These are phyloP conservation scores for Bruchidius siliquastri DNA, from an alignment of 2,888 invertebrate genomes.

Conservation along the genomic window DNA sequence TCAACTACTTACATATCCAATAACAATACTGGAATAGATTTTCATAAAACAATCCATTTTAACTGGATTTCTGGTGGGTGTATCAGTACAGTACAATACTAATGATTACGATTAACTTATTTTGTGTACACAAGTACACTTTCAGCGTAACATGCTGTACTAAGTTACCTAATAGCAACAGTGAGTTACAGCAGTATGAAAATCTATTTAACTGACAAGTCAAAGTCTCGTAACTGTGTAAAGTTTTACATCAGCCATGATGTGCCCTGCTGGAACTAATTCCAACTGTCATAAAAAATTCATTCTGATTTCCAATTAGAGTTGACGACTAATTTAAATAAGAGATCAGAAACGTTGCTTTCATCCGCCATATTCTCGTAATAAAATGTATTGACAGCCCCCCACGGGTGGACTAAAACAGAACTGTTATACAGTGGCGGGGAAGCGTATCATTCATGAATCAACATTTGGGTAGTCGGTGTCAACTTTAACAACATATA, in stretches of 20 bases:
- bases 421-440: neutral
- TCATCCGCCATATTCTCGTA: slow-evolving; percentile 5
- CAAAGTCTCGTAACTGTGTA: neutral
- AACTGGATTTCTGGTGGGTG: too few species aligned
- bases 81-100: too few species aligned
- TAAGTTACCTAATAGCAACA: neutral
- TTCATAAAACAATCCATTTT: too few species aligned
- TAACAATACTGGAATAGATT: too few species aligned
- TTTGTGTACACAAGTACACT: too few species aligned
- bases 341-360: slow-evolving; percentile 10
- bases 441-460: too few species aligned
- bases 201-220: neutral
- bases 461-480: too few species aligned
- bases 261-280: neutral
- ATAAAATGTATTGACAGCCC: slow-evolving; percentile 18
- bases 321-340: slow-evolving; percentile 13
- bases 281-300: slow-evolving; percentile 3
- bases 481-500: too few species aligned
- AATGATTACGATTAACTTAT: too few species aligned
- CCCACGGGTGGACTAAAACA: neutral
- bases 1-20: too few species aligned
- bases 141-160: neutral
- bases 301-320: slow-evolving; percentile 14
- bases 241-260: neutral
- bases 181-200: neutral